Conservation (phyloP, 2,797 vertebrate species). For the Emydoidea blandingii region DNA sequence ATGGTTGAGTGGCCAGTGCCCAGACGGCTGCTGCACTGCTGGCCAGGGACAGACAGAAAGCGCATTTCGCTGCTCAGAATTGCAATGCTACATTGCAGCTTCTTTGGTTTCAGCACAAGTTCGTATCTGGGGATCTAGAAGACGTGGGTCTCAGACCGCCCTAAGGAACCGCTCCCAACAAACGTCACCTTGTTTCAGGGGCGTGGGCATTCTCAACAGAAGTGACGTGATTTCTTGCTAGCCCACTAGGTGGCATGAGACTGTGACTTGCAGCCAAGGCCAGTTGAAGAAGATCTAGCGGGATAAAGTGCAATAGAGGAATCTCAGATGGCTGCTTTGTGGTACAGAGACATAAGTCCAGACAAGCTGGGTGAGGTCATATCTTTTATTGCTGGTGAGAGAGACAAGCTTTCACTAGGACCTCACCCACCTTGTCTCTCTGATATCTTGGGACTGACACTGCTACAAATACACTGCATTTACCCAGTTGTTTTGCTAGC, state of each 20-base stretch:
- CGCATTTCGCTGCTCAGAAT: fast-evolving
- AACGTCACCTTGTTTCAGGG: fast-evolving
- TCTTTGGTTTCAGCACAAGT: background rate
- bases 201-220: background rate
- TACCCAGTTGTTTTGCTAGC: background rate
- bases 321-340: background rate
- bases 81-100: background rate
- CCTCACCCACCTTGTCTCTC: background rate
- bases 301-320: background rate
- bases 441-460: background rate
- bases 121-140: fast-evolving
- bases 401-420: background rate
- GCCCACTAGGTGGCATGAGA: fast-evolving
- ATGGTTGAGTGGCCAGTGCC: conserved; percentile 12
- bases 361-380: background rate
- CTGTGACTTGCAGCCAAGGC: background rate
- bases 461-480: background rate
- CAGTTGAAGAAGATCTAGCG: background rate
- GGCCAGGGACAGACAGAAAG: background rate
- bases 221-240: background rate
- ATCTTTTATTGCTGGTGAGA: background rate
- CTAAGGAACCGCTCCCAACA: fast-evolving
- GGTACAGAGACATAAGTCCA: background rate
- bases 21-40: fast-evolving
- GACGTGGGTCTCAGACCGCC: background rate